Percentiles rank a stretch among this genome's conserved stretches.
Conservation (phyloP, 2,888 invertebrate species). For the Caenorhabditis japonica region DNA sequence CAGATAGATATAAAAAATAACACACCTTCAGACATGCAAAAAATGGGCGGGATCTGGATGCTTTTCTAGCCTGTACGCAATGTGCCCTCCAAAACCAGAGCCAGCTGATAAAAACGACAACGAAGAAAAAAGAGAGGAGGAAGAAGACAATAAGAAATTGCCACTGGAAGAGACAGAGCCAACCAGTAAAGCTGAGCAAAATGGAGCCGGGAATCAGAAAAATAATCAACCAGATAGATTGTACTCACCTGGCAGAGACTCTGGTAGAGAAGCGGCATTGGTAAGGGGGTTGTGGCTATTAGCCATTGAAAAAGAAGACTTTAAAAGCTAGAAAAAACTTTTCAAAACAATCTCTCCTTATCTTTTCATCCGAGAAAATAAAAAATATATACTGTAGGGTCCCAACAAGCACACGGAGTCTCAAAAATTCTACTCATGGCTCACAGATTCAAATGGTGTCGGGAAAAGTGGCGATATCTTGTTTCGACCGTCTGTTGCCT, state of each 20-base stretch:
- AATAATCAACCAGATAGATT: neutral
- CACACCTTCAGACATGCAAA: slow-evolving; percentile 53
- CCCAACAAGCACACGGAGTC: slow-evolving; percentile 49
- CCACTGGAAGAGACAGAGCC: slow-evolving; percentile 3
- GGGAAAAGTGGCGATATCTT: slow-evolving; percentile 40
- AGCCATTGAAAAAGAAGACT: no score
- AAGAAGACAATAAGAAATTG: slow-evolving; percentile 10
- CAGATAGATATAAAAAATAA: neutral
- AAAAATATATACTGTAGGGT: slow-evolving; percentile 19
- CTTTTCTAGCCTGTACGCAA: slow-evolving; percentile 53
- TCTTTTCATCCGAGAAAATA: no score
- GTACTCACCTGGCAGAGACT: no score
- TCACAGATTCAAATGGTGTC: slow-evolving; percentile 21
- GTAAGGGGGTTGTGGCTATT: no score
- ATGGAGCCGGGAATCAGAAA: neutral
- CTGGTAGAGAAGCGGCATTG: no score
- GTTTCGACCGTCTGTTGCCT: slow-evolving; percentile 34
- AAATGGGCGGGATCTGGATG: slow-evolving; percentile 57
- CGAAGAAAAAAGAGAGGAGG: slow-evolving; percentile 23
- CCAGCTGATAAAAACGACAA: slow-evolving; percentile 34
- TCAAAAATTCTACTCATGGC: slow-evolving; percentile 60
- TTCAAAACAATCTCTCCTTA: no score
- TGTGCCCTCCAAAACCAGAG: slow-evolving; percentile 56
- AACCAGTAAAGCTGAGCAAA: neutral
- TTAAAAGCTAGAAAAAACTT: no score